A percentile compares a stretch with the other conserved stretches of the same genome.
Conservation (phyloP, 2,113 vertebrate species). For the Brachypteracias leptosomus region DNA sequence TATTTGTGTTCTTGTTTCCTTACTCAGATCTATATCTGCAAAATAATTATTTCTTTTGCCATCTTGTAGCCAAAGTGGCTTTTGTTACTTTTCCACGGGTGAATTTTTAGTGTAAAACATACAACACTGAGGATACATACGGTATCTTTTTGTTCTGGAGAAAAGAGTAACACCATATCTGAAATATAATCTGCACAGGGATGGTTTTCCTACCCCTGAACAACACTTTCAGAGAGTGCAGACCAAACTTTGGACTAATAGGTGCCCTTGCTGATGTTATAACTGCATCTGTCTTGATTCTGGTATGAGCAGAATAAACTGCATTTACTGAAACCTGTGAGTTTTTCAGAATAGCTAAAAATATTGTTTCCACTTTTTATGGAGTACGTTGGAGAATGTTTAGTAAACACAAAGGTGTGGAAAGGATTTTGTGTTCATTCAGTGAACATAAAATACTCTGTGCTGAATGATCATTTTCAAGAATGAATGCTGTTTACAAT, state of each 20-base stretch:
- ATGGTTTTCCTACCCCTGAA: background rate
- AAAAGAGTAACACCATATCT: background rate
- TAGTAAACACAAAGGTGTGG: background rate
- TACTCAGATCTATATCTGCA: background rate
- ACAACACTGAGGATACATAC: background rate
- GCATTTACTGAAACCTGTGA: background rate
- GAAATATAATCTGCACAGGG: background rate
- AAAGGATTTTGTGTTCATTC: background rate
- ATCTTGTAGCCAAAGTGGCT: background rate
- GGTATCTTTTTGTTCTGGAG: background rate
- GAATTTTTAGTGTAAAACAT: background rate
- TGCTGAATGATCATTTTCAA: background rate
- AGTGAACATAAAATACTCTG: background rate
- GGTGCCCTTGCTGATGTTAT: background rate
- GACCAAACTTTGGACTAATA: background rate
- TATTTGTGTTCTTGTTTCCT: background rate
- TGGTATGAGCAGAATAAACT: background rate
- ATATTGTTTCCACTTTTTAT: background rate
- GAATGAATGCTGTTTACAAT: background rate
- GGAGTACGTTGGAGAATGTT: background rate
- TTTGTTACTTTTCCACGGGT: background rate
- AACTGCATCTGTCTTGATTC: background rate
- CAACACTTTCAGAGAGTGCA: background rate
- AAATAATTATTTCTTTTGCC: background rate
- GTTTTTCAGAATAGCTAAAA: background rate